Base-by-base conservation (phyloP, 2,113 vertebrate species). In the Scortum barcoo region DNA sequence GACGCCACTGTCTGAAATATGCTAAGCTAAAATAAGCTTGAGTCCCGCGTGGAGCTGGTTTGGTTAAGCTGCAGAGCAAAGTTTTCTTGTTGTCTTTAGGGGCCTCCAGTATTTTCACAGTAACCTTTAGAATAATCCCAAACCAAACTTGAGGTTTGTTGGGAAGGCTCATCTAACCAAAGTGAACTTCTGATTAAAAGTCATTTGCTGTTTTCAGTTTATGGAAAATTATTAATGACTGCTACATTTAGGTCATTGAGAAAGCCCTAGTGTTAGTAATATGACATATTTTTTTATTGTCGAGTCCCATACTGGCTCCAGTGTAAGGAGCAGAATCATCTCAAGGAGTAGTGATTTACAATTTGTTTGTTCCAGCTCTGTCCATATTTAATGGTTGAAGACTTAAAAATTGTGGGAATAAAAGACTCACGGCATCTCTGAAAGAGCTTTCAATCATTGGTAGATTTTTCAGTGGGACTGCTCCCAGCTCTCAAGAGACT, bases 121-220 rank as follows among this genome's bases (percentile, higher is more conserved):
- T 68, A 54, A 51, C 33, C 33, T 33, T 38, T 36, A 75, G 46
- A 62, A n/a, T 77, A 81, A 79, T 81, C 69, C 68, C 63, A 66
- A 72, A 70, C 54, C 42, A 54, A 75, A 67, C 26, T 16, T 67
- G 71, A 65, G 68, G 68, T 76, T 85, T 79, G 70, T 66, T 7
- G 7, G 44, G 57, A 46, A 61, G 20, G 17, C 33, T 78, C 11
- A 48, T 46, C 5, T 36, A 28, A 75, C 44, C 40, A 56, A 54
- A 42, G 58, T 48, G 22, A 36, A 60, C 19, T 58, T 58, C 22
- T 38, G 22, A 17, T 62, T 8, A 7, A 3, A 51, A 19, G 14
- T 33, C 6, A 40, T 40, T 38, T 42, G 24, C 20, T 36, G 3
- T 60, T 17, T 24, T 19, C 46, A 48, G 16, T 48, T 48, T 48